These are phyloP conservation scores for Holothuria glaberrima DNA, from an alignment of 35 echinoderm and acorn worm genomes.

Conservation along the genomic window DNA sequence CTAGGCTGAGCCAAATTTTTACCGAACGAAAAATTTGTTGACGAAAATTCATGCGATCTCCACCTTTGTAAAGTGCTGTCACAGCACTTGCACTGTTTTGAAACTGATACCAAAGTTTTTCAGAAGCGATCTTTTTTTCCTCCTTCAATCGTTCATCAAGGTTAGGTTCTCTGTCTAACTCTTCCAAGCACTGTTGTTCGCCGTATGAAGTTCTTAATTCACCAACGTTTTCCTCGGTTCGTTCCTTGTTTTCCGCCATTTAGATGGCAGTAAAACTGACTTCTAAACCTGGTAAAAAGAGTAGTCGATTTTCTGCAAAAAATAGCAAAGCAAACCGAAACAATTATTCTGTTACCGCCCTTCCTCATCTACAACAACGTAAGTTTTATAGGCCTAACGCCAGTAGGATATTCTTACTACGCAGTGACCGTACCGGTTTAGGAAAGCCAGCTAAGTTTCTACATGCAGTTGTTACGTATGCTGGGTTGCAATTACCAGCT, in stretches of 20 bases:
- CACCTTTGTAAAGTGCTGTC: slow-evolving; percentile 48
- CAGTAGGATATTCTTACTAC: too few species aligned
- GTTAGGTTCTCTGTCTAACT: slow-evolving; percentile 48
- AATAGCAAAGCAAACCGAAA: too few species aligned
- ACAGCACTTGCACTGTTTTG: slow-evolving; percentile 61
- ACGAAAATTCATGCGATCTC: not conserved
- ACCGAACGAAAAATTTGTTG: not conserved
- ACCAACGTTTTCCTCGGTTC: slow-evolving; percentile 4
- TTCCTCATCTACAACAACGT: too few species aligned
- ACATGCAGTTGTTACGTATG: too few species aligned
- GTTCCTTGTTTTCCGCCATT: slow-evolving; percentile 11
- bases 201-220: slow-evolving; percentile 33
- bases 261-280: not conserved
- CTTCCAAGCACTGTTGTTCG: slow-evolving; percentile 44
- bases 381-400: too few species aligned
- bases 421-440: too few species aligned
- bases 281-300: too few species aligned
- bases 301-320: too few species aligned
- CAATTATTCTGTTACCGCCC: too few species aligned
- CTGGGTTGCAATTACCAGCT: too few species aligned
- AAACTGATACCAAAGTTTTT: slow-evolving; percentile 57
- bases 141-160: slow-evolving; percentile 55
- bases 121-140: slow-evolving; percentile 36
- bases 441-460: too few species aligned
- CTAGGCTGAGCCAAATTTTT: not conserved